phyloP scores from a whole-genome alignment of 2,888 invertebrate genomes.

The Lochmaea capreae region DNA sequence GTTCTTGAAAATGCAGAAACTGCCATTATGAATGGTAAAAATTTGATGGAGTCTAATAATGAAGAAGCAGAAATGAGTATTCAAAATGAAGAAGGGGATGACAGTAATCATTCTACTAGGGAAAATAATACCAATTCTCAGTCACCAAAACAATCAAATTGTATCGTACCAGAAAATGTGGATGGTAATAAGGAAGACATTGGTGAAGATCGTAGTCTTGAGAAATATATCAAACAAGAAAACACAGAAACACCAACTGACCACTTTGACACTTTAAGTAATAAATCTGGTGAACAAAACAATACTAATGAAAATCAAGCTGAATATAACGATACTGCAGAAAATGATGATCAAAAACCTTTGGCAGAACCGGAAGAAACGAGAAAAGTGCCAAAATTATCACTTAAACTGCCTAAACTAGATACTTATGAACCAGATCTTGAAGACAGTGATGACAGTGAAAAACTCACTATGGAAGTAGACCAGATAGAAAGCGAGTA shows the following conservation, averaged over 20 bases:
- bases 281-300: slow-evolving; percentile 10
- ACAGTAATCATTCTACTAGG: slow-evolving; percentile 20
- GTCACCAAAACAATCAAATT: slow-evolving; percentile 44
- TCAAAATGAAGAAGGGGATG: slow-evolving; percentile 14
- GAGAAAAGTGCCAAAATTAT: slow-evolving; percentile 74
- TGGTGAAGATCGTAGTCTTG: slow-evolving; percentile 13
- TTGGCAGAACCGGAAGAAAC: slow-evolving; percentile 56
- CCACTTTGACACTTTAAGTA: neutral
- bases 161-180: slow-evolving; percentile 26
- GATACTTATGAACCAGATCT: slow-evolving; percentile 55
- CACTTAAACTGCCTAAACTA: slow-evolving; percentile 69
- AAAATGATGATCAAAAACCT: slow-evolving; percentile 14
- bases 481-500: slow-evolving; percentile 65
- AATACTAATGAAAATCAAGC: slow-evolving; percentile 1
- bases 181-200: slow-evolving; percentile 15
- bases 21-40: slow-evolving; percentile 2
- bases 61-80: slow-evolving; percentile 20
- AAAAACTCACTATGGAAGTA: slow-evolving; percentile 71
- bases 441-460: slow-evolving; percentile 70
- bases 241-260: slow-evolving; percentile 8
- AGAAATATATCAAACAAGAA: neutral
- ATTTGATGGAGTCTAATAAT: slow-evolving; percentile 16
- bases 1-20: slow-evolving; percentile 12
- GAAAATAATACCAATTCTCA: slow-evolving; percentile 40
- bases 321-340: neutral